These are phyloP conservation scores for Cetoscarus ocellatus DNA, from an alignment of 2,797 vertebrate species.

Conservation along the genomic window DNA sequence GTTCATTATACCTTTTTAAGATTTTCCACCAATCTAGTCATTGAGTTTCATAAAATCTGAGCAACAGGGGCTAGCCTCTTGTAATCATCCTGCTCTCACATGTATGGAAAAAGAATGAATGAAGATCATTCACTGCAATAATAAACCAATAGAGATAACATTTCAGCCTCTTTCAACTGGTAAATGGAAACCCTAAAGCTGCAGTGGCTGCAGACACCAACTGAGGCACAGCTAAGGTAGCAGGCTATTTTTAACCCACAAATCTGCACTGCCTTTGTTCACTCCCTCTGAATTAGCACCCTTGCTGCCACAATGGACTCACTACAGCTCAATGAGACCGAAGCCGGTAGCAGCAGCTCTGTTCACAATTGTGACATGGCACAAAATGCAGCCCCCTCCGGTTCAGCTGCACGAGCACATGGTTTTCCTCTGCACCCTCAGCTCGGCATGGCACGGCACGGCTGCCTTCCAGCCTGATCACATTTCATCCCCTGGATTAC, in stretches of 20 bases:
- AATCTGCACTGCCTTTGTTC: constrained; percentile 79
- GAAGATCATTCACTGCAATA: no score
- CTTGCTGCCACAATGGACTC: constrained; percentile 49
- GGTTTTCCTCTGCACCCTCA: no score
- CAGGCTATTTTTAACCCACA: constrained; percentile 83
- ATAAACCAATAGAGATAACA: no score
- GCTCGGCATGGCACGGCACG: neutral
- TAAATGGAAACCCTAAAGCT: constrained; percentile 38
- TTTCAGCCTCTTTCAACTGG: no score
- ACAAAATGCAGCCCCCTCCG: constrained; percentile 11
- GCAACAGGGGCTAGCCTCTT: no score
- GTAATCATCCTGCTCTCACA: no score
- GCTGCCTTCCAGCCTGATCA: constrained; percentile 1
- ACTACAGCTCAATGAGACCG: constrained; percentile 22
- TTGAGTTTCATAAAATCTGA: no score
- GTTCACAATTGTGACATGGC: constrained; percentile 25
- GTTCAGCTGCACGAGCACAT: neutral
- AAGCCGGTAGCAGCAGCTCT: neutral
- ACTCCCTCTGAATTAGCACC: constrained; percentile 64
- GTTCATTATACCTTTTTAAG: no score
- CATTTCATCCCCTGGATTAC: constrained; percentile 9
- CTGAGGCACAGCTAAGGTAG: constrained; percentile 77
- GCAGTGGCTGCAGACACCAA: constrained; percentile 48
- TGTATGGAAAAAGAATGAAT: no score
- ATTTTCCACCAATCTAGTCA: no score